phyloP scores from a whole-genome alignment of 2,113 vertebrate species.

The Vulpes vulpes region DNA sequence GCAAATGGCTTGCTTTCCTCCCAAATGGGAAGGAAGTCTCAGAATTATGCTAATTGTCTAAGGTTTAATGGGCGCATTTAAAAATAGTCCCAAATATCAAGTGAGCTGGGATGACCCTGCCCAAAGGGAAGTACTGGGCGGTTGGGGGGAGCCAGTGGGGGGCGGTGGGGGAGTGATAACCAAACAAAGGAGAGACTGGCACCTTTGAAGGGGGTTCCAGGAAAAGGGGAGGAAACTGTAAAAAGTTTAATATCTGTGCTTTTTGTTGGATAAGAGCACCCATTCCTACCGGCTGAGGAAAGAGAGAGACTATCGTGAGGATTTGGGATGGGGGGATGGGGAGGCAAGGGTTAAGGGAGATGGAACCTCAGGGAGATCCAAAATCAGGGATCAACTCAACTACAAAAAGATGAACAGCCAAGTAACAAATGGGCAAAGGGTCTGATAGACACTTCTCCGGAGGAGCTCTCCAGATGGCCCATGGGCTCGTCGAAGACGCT shows the following conservation, averaged over 20 bases:
- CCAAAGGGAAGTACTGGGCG: background rate
- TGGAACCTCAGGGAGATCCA: background rate
- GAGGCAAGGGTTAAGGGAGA: background rate
- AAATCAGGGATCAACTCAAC: background rate
- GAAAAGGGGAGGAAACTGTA: background rate
- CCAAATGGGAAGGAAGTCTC: background rate
- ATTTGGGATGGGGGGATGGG: background rate
- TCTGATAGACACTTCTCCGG: background rate
- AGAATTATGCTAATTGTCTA: background rate
- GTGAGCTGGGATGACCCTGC: background rate
- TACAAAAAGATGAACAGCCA: background rate
- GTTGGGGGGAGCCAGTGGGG: fast-evolving
- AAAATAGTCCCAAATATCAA: background rate
- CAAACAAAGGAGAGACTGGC: background rate
- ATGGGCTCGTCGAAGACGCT: background rate
- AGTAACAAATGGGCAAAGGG: background rate
- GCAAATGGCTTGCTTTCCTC: background rate
- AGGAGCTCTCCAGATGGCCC: background rate
- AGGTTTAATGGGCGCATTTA: background rate
- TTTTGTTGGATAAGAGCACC: background rate
- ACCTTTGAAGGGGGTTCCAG: background rate
- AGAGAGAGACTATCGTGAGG: background rate
- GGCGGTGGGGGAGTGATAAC: background rate
- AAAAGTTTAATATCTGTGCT: background rate
- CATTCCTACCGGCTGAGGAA: no score